Evolutionary conservation across 2,888 invertebrate genomes (phyloP).

Genomic region (Sinodicranocentrus sp.): DNA sequence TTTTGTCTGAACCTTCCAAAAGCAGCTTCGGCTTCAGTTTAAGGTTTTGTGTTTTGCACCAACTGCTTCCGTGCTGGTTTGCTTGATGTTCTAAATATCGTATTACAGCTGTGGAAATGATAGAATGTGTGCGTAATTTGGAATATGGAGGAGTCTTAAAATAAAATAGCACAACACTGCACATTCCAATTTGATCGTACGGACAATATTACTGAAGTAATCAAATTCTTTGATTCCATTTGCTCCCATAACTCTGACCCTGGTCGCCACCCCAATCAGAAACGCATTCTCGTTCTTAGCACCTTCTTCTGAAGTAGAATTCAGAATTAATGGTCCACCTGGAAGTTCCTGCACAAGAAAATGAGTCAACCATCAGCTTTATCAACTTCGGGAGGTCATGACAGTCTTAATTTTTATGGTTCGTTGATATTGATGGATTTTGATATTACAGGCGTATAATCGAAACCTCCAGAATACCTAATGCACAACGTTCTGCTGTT

Average conservation of each 20-base stretch:
- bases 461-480: no score
- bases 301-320: background rate
- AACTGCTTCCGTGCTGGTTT: background rate
- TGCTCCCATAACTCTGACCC: background rate
- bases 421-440: no score
- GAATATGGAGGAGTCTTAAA: background rate
- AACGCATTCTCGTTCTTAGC: background rate
- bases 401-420: no score
- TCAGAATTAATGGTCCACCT: no score
- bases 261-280: background rate
- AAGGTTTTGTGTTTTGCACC: background rate
- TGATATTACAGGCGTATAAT: no score
- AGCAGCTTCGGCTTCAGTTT: background rate
- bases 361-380: no score
- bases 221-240: background rate
- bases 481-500: no score
- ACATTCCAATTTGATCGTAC: background rate
- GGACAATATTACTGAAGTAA: constrained; percentile 1
- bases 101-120: background rate
- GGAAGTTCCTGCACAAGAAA: no score
- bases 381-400: no score
- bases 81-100: constrained; percentile 10
- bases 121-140: background rate
- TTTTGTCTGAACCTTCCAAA: background rate
- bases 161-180: background rate